Percentiles rank a stretch among this genome's conserved stretches.
Evolutionary conservation across 1,140 invertebrate genomes (phyloP).

Genomic region (Dolichoris vasculosae): DNA sequence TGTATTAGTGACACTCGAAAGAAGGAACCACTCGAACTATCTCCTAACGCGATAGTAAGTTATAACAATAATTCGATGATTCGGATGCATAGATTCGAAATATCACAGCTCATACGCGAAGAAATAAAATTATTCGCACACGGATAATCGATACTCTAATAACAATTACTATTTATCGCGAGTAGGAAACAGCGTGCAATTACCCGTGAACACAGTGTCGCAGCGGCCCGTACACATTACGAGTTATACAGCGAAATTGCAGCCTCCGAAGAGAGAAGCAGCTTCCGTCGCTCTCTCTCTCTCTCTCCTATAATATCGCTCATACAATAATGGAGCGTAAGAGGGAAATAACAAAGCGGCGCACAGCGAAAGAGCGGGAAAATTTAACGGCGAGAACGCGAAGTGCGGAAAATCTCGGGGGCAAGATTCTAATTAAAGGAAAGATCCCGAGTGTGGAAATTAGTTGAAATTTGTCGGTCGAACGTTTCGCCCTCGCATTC

Average conservation of each 20-base stretch:
- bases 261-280: background rate
- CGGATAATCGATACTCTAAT: conserved; percentile 4
- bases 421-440: conserved; percentile 69
- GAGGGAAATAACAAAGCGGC: conserved; percentile 47
- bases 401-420: conserved; percentile 59
- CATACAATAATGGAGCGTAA: conserved; percentile 36
- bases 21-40: no score
- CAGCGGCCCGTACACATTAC: background rate
- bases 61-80: background rate
- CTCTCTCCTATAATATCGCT: conserved; percentile 28
- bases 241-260: conserved; percentile 9
- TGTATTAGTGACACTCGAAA: no score
- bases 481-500: conserved; percentile 50
- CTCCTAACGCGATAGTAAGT: background rate
- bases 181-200: background rate
- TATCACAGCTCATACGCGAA: conserved; percentile 2
- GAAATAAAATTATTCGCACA: background rate
- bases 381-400: background rate
- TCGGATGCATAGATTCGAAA: background rate
- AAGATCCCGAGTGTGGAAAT: conserved; percentile 65
- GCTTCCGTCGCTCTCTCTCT: no score
- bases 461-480: conserved; percentile 66
- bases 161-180: conserved; percentile 26
- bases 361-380: conserved; percentile 49
- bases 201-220: conserved; percentile 7